phyloP scores from a whole-genome alignment of 2,113 vertebrate species.

The Thryonomys swinderianus region DNA sequence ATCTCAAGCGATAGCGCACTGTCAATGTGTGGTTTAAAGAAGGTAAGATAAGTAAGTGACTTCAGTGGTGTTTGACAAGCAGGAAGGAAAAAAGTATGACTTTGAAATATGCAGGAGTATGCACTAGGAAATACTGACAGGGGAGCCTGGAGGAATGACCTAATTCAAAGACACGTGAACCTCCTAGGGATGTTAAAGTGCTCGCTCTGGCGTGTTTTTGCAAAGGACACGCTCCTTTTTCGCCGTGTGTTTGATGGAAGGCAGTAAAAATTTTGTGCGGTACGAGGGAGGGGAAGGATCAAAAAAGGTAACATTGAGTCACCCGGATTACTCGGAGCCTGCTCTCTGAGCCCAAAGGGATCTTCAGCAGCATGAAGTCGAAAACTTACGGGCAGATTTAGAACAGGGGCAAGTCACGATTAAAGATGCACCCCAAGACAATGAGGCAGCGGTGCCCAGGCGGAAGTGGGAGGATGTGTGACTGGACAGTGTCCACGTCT shows the following conservation, averaged over 20 bases:
- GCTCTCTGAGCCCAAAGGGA: not conserved
- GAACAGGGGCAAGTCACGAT: not conserved
- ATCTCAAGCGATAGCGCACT: not conserved
- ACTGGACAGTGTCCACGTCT: fast-evolving
- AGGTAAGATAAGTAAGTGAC: constrained; percentile 35
- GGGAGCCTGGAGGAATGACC: constrained; percentile 5
- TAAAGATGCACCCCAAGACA: not conserved
- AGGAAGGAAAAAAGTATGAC: not conserved
- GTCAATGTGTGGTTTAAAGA: constrained; percentile 46
- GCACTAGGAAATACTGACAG: not conserved
- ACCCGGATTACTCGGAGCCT: not conserved
- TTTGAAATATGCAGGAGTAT: constrained; percentile 46
- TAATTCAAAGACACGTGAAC: not conserved
- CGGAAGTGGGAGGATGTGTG: not conserved
- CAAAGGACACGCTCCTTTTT: constrained; percentile 1
- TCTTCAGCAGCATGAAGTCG: not conserved
- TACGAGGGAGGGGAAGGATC: not conserved
- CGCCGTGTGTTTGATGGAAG: not conserved
- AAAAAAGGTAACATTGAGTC: not conserved
- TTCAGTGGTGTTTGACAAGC: constrained; percentile 46
- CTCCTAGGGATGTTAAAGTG: not conserved
- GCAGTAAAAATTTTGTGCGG: not conserved
- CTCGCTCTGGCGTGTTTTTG: not conserved
- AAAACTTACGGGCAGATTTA: not conserved
- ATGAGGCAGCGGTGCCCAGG: not conserved